Evolutionary conservation across 2,888 invertebrate species (phyloP), one percentile per base, ranked within the genome.

Genomic region (Nemurella pictetii): DNA sequence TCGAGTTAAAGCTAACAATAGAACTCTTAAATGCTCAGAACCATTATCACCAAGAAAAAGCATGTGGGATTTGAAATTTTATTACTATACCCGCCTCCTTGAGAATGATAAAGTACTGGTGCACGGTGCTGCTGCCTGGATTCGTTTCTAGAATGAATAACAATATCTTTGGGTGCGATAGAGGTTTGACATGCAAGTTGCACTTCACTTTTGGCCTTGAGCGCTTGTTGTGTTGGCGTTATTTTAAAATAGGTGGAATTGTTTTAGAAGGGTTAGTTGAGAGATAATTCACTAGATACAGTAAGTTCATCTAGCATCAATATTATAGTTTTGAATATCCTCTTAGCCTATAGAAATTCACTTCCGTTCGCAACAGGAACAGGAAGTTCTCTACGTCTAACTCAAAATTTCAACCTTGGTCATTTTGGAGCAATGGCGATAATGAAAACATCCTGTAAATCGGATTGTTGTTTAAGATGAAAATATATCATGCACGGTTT

Each of bases 291-390:
- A 55, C 55, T 55, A 55, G 55, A 55, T 20, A 55, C 55, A 55
- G 55, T 55, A 55, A 55, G 55, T 55, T 55, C 55, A 20, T 55
- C 20, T 55, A 55, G 55, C 55, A 3, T 20, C 55, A 12, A 55
- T 55, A 55, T 55, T 15, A 55, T 55, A 7, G 55, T 55, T 84
- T 84, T 85, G 73, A 55, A 80, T 83, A 86, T 83, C 35, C 75
- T 80, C 77, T 77, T 55, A 81, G 78, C 80, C 80, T 83, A 72
- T 82, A 80, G 84, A 35, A 84, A 85, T 85, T 84, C 82, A 91
- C 90, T 91, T 91, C 91, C 91, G 91, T 89, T 89, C 88, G 87
- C 87, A 89, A 93, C 93, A 93, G 93, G 93, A 93, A 93, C 92
- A 93, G 93, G 93, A 93, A 93, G 92, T 87, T 91, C 90, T 90